Evolutionary conservation across 2,888 invertebrate genomes (phyloP), one percentile per base, ranked within the genome.

Genomic region (Troides oblongomaculatus): DNA sequence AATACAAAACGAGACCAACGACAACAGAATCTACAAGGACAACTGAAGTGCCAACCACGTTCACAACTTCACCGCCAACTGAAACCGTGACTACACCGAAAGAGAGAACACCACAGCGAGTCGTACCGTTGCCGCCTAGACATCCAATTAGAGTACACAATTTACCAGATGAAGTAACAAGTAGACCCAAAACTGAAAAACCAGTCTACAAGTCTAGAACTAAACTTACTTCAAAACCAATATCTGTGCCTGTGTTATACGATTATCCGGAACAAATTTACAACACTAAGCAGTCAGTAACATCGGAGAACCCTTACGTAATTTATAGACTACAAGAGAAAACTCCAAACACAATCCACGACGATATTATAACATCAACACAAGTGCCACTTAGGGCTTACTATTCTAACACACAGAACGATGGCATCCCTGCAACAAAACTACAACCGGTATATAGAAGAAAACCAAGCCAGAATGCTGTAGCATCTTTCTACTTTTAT

Each of bases 401-500:
- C 76, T 95, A 94, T 81, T 91, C 93, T n/a, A 93, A 92, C 77
- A 78, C 93, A 70, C 86, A 94, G 80, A 90, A 93, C 72, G 90
- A 93, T 50, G 88, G 92, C 72, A 91, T 93, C 67, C 92, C 93
- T 5, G 94, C 94, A 65, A 93, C 93, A 18, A 93, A 93, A 76
- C 76, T 93, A 69, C 92, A 93, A 76, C 92, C 93, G 1, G 93
- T 94, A 67, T 91, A 88, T 72, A 87, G 83, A 74, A 86, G 85
- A 53, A 88, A 90, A 77, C 88, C 89, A 57, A 88, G 84, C 74
- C 86, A 90, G 72, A 91, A 92, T 76, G 88, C 90, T 59, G 84
- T 93, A 66, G 93, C 94, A 1, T 95, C 95, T 10, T 95, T 94
- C 83, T 96, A 94, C 77, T 96, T 95, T 79, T 95, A 95, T 76